A percentile compares a stretch with the other conserved stretches of the same genome.
Evolutionary conservation across 2,113 vertebrate species (phyloP).

Genomic region (Syngnathoides biaculeatus): DNA sequence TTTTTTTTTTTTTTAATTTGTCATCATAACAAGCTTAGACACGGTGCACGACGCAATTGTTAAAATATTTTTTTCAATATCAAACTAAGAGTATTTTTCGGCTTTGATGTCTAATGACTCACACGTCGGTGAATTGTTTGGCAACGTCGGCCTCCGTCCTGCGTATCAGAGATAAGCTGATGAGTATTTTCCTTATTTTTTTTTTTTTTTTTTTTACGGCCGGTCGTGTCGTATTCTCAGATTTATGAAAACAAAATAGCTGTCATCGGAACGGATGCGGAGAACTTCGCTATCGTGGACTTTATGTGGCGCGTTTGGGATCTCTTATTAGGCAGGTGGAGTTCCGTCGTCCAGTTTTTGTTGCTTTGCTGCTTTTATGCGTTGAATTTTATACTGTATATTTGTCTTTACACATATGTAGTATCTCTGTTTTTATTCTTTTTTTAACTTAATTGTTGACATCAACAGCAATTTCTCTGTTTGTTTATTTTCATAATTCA

Average conservation of each 20-base stretch:
- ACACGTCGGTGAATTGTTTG: constrained; percentile 40
- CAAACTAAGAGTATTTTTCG: constrained; percentile 16
- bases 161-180: constrained; percentile 44
- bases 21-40: background rate
- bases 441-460: too few species aligned
- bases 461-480: too few species aligned
- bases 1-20: background rate
- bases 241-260: too few species aligned
- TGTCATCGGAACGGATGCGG: too few species aligned
- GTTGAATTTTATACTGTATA: too few species aligned
- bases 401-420: too few species aligned
- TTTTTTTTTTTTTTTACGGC: constrained; percentile 48
- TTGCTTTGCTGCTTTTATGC: background rate
- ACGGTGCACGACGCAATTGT: constrained; percentile 9
- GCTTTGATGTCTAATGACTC: constrained; percentile 31
- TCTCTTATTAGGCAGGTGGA: background rate
- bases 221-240: too few species aligned
- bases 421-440: too few species aligned
- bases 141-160: constrained; percentile 39
- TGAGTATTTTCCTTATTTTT: constrained; percentile 54
- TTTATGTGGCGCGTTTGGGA: too few species aligned
- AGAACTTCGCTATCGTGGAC: too few species aligned
- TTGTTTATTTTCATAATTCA: too few species aligned
- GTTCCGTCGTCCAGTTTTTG: background rate
- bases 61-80: background rate